Evolutionary conservation across 2,888 invertebrate species (phyloP), one percentile per base, ranked within the genome.

Genomic region (Drosophila testacea): DNA sequence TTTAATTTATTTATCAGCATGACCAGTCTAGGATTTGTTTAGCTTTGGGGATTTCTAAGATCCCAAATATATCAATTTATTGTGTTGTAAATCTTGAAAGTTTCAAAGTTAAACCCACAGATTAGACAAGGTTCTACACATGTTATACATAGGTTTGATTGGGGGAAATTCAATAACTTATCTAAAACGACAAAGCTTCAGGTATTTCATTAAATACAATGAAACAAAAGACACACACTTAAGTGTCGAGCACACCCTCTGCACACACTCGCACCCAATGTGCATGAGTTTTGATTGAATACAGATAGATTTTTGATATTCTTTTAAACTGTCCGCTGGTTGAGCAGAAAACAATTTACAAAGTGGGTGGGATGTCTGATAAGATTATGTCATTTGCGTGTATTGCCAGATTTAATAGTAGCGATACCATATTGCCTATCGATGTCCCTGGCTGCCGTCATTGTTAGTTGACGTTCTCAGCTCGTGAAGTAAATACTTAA

Each of bases 341-440:
- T 34, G 44, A 44, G 27, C 28, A 38, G 36, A 6, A 57, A n/a
- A 30, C 30, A 44, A 22, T 42, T 54, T n/a, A 22, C 13, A 41
- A 69, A 51, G 46, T 73, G 62, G 65, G 63, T 59, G 57, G 60
- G 52, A 54, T 42, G 50, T 34, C 83, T 83, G 84, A 85, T 85
- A 79, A 85, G 84, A 85, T 85, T 85, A 88, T 71, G 80, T 74
- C 69, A 56, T 34, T 46, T 57, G 38, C 62, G 52, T 62, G 57
- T 55, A 65, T 60, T 47, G 59, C 46, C 80, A 82, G 89, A 89
- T 88, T 87, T 85, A 77, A 69, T 71, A 69, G 64, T 22, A 39
- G 16, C 42, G 67, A 57, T 73, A 67, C 41, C 61, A 52, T 27
- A 63, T 28, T 47, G 59, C 48, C 59, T 64, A 48, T 70, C 70